These are phyloP conservation scores for Lampris incognitus DNA, from an alignment of 2,113 vertebrate genomes.

Conservation along the genomic window DNA sequence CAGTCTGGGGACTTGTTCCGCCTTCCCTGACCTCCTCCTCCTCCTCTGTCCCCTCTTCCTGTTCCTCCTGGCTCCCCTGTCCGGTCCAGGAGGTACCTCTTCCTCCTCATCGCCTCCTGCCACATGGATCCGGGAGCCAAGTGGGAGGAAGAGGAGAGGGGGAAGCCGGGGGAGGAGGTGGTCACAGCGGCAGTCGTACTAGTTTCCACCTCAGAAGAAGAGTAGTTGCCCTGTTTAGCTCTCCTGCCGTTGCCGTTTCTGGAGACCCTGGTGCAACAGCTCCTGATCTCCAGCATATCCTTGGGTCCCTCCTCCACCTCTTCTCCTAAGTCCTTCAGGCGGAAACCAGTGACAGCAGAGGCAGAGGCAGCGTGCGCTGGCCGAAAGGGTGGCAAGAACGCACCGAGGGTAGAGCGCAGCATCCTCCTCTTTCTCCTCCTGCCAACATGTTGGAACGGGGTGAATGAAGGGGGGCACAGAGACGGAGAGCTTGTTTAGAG, in stretches of 20 bases:
- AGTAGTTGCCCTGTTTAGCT: slow-evolving; percentile 58
- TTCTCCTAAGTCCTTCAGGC: slow-evolving; percentile 70
- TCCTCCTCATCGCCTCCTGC: slow-evolving; percentile 90
- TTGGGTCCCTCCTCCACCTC: slow-evolving; percentile 54
- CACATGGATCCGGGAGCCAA: slow-evolving; percentile 83
- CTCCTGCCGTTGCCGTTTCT: slow-evolving; percentile 60
- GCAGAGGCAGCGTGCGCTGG: slow-evolving; percentile 63
- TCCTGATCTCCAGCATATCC: slow-evolving; percentile 59
- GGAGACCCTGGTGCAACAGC: slow-evolving; percentile 51
- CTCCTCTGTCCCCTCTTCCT: slow-evolving; percentile 41
- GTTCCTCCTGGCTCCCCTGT: slow-evolving; percentile 60
- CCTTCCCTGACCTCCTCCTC: slow-evolving; percentile 72
- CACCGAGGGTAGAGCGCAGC: slow-evolving; percentile 77
- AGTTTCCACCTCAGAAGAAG: slow-evolving; percentile 70
- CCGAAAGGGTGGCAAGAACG: slow-evolving; percentile 71
- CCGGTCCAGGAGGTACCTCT: slow-evolving; percentile 73
- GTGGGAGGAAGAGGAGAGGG: slow-evolving; percentile 53
- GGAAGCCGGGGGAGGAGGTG: slow-evolving; percentile 37
- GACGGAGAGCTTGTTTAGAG: slow-evolving; percentile 66
- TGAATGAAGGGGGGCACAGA: slow-evolving; percentile 69
- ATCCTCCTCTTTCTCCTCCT: slow-evolving; percentile 75
- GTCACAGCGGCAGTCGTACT: slow-evolving; percentile 55
- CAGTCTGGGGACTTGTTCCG: slow-evolving; percentile 90
- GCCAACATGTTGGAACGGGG: slow-evolving; percentile 79
- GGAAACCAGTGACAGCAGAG: slow-evolving; percentile 66